A percentile compares a stretch with the other conserved stretches of the same genome.
These are phyloP conservation scores for Hydrotaea diabolus DNA, from an alignment of 2,888 invertebrate genomes.

Conservation along the genomic window DNA sequence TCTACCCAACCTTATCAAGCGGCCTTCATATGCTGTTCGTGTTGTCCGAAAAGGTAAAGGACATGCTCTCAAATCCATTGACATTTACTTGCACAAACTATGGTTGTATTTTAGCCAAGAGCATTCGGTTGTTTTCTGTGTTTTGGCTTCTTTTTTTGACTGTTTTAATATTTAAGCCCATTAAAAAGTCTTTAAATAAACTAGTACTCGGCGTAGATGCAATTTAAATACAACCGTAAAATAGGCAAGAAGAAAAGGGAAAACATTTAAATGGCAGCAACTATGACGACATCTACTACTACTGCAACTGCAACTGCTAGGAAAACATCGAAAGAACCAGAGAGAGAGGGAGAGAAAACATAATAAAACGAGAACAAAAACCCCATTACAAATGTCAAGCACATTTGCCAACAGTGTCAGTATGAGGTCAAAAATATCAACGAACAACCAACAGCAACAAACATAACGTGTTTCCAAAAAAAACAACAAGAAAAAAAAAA, in stretches of 20 bases:
- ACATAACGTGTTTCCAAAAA: conserved; percentile 57
- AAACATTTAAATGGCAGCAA: conserved; percentile 2
- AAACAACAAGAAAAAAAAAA: neutral
- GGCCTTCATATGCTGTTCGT: too few relatives aligned
- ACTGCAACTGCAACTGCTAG: too few relatives aligned
- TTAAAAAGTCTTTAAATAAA: conserved; percentile 63
- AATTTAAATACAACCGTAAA: neutral
- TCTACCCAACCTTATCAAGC: too few relatives aligned
- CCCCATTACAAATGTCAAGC: conserved; percentile 68
- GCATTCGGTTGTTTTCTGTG: neutral
- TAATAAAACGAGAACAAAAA: conserved; percentile 60
- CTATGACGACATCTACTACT: neutral
- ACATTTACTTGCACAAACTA: too few relatives aligned
- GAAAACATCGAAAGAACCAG: too few relatives aligned
- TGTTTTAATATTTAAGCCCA: conserved; percentile 61
- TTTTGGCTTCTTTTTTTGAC: neutral
- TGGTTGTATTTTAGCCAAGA: too few relatives aligned
- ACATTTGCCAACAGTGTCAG: conserved; percentile 68
- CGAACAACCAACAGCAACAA: conserved; percentile 49
- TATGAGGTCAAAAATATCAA: conserved; percentile 67
- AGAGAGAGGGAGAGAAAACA: conserved; percentile 30
- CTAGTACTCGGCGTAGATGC: conserved; percentile 15
- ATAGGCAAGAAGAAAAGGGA: neutral
- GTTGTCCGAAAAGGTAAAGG: neutral
- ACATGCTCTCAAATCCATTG: neutral